These are phyloP conservation scores for Raja brachyura DNA, from an alignment of 2,113 vertebrate species.

Conservation along the genomic window DNA sequence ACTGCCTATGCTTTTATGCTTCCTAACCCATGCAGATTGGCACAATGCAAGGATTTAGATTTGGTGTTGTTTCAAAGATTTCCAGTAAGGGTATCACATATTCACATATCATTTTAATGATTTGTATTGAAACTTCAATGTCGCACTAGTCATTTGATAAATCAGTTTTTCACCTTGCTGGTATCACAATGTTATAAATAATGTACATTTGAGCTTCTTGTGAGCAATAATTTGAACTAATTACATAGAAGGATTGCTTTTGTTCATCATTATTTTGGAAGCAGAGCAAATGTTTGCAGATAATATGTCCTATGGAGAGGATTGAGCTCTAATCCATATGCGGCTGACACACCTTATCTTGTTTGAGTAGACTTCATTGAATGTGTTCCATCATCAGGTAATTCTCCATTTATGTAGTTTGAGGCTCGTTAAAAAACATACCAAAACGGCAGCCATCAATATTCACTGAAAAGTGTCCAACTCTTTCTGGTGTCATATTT, in stretches of 20 bases:
- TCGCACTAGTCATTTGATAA: not conserved
- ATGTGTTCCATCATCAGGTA: not conserved
- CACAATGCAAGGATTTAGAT: not conserved
- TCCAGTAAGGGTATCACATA: not conserved
- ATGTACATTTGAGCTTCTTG: not conserved
- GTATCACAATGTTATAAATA: not conserved
- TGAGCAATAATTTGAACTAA: not conserved
- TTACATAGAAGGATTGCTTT: not conserved
- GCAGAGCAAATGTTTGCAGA: not conserved
- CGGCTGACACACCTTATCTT: not conserved
- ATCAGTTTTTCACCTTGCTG: not conserved
- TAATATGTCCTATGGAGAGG: not conserved
- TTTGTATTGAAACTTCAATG: not conserved
- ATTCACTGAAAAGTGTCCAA: not conserved
- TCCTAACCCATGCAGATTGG: not conserved
- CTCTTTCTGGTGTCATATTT: not conserved
- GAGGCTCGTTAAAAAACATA: not conserved
- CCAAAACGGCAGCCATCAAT: not conserved
- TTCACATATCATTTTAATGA: not conserved
- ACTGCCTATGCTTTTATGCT: too few species aligned
- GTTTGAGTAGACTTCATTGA: not conserved
- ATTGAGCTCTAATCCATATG: not conserved
- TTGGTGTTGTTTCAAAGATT: not conserved
- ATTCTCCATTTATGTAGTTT: constrained; percentile 1
- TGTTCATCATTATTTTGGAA: not conserved